Base-by-base conservation (phyloP, 2,797 vertebrate genomes). In the Amniataba percoides region DNA sequence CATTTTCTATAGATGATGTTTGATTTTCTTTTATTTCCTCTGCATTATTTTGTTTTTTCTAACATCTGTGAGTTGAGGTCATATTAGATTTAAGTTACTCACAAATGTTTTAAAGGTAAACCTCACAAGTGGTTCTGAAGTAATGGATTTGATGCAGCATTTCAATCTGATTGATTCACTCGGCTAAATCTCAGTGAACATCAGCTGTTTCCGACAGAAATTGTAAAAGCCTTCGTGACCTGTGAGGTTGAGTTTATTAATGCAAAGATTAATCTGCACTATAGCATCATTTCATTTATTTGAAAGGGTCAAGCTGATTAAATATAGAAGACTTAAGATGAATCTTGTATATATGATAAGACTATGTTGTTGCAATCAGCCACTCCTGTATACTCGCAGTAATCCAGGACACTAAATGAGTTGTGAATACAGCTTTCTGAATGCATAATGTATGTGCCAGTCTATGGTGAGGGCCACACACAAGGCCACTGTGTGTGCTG, bases 381-480 rank as follows among this genome's bases (percentile, higher is more conserved):
- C 5, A 1, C 43, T 71, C 16, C 62, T 79, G 69, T 72, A 49
- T 74, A 19, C 58, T 15, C 27, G 61, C 71, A 56, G 77, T 71
- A 78, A 83, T 70, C 61, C 61, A 40, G 48, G 70, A 59, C 69
- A 60, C 67, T 80, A 81, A 81, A 84, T 80, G 74, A 78, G 77
- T 83, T 80, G 61, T 91, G 88, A 92, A 90, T 88, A 59, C 85
- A 75, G 83, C 87, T 73, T 88, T 90, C 81, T 93, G 85, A 91
- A 90, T 91, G 85, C 86, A 87, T 92, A 87, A 89, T 90, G 87
- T 90, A 86, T 89, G 89, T 89, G 66, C 67, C 78, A 87, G 88
- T 77, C 48, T 80, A 89, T 88, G 83, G 75, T 57, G 68, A 82
- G 52, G 71, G 74, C 76, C 74, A 80, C 82, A 92, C 90, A 94